Conservation (phyloP, 1,140 invertebrate genomes). For the Lamellibrachia luymesi region DNA sequence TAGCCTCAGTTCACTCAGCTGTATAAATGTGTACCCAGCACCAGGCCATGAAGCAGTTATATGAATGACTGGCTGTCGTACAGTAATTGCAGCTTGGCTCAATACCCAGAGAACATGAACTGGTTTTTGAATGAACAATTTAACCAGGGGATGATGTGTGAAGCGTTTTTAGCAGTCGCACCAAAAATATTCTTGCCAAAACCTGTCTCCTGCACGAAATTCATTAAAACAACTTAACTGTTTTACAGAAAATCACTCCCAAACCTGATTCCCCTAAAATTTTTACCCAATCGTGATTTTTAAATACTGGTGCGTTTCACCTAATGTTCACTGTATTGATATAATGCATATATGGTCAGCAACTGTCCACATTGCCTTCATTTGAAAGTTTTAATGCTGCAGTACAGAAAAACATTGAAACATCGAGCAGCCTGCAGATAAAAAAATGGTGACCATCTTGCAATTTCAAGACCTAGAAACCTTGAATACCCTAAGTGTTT, state of each 20-base stretch:
- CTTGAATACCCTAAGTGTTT: background rate
- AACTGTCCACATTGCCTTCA: background rate
- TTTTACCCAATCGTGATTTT: background rate
- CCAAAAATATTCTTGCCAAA: background rate
- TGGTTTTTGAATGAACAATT: background rate
- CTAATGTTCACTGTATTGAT: background rate
- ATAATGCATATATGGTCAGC: background rate
- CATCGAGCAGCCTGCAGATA: background rate
- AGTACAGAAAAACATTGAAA: background rate
- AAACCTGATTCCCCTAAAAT: background rate
- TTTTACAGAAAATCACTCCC: background rate
- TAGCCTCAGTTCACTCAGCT: background rate
- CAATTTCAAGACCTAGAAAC: background rate
- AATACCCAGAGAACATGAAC: background rate
- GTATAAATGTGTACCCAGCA: background rate
- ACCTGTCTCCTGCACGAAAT: background rate
- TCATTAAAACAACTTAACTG: background rate
- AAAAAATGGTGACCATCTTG: background rate
- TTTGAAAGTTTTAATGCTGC: background rate
- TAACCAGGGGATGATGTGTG: background rate
- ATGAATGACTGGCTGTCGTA: background rate
- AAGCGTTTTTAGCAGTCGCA: background rate
- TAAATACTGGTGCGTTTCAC: background rate
- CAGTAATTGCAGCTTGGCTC: background rate
- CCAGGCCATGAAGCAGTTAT: background rate